Base-by-base conservation (phyloP, 2,888 invertebrate species). In the Andrena camellia region DNA sequence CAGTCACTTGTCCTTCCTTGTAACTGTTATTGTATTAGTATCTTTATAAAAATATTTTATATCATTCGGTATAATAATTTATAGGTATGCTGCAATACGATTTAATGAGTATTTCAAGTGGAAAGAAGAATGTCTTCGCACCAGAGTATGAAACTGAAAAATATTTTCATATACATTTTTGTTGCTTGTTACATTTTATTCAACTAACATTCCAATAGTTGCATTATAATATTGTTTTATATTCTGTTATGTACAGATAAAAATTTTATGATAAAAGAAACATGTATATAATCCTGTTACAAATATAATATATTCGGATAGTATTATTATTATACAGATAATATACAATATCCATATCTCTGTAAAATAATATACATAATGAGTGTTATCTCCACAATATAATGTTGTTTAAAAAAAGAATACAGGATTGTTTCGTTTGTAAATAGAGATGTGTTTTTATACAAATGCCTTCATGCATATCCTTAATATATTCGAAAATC, bases 81-180 rank as follows among this genome's bases (percentile, higher is more conserved):
- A 83, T 92, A 96, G 96, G 86, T 97, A 96, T 94, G 97, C 97
- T 69, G 95, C 96, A 91, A 95, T 96, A 88, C 95, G 97, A 86
- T 95, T 97, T 82, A 95, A 96, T 84, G 97, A 97, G 93, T 98
- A 97, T 94, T 96, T 96, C 92, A 95, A 95, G 75, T 59, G 67
- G 69, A 87, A 86, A 62, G 69, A 82, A 69, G 66, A 83, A 70
- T 70, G 52, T 8, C 72, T 67, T 54, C 42, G 76, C 7, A 63
- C 74, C 54, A 42, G 66, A 69, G 50, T 75, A 42, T 63, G 63
- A 57, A 64, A 62, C 23, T 17, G 23, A 7, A n/a, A 59, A 23
- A 63, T 57, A 63, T 68, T 68, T 54, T 54, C 10, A 23, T 59
- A 33, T 59, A 50, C 42, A 31, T 52, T 71, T 60, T 54, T 66